phyloP scores from a whole-genome alignment of 2,888 invertebrate genomes.

The Drosophila meridiana region DNA sequence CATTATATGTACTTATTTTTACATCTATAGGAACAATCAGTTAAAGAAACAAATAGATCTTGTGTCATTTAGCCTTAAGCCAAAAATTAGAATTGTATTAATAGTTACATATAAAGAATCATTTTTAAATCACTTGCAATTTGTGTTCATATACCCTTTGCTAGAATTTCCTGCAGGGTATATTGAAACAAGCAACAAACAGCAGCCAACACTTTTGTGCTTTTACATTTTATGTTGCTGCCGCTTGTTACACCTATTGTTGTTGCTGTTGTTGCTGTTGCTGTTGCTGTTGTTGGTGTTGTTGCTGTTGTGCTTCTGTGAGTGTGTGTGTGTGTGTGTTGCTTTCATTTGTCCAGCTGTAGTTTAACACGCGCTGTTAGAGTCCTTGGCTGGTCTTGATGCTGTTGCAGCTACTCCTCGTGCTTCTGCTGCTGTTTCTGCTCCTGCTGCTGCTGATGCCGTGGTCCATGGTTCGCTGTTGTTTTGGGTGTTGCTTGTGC shows the following conservation, averaged over 20 bases:
- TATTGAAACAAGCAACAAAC: constrained; percentile 37
- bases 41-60: too few relatives aligned
- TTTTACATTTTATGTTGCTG: constrained; percentile 71
- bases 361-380: constrained; percentile 69
- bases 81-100: too few relatives aligned
- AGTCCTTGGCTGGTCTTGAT: constrained; percentile 46
- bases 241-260: constrained; percentile 65
- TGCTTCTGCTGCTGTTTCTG: constrained; percentile 26
- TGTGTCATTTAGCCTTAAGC: too few relatives aligned
- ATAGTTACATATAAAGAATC: too few relatives aligned
- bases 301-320: constrained; percentile 4
- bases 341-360: constrained; percentile 77
- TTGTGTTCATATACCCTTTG: background rate
- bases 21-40: too few relatives aligned
- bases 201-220: constrained; percentile 66
- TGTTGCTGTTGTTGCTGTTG: constrained; percentile 18
- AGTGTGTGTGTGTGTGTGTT: constrained; percentile 25
- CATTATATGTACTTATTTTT: too few relatives aligned
- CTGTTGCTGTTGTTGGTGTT: background rate
- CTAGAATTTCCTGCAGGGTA: constrained; percentile 20
- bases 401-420: constrained; percentile 26
- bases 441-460: constrained; percentile 28
- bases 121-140: background rate
- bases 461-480: constrained; percentile 18
- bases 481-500: constrained; percentile 68